Evolutionary conservation across 2,113 vertebrate species (phyloP).

Genomic region (Melanostigma gelatinosum): DNA sequence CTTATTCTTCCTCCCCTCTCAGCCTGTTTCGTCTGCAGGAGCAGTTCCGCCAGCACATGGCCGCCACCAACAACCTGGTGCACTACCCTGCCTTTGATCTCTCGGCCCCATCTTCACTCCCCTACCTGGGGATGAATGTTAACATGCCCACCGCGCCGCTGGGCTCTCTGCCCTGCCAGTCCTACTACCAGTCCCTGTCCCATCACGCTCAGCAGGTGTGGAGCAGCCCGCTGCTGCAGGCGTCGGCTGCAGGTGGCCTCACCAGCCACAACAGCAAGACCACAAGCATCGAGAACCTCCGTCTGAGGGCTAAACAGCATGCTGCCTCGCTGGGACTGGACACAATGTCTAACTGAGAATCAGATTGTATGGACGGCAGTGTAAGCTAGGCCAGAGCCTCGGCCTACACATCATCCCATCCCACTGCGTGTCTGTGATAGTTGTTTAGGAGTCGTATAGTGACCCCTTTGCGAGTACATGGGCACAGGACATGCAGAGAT

Average conservation of each 20-base stretch:
- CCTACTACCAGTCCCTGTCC: slow-evolving; percentile 97
- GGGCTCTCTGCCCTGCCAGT: slow-evolving; percentile 95
- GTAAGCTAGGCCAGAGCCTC: slow-evolving; percentile 19
- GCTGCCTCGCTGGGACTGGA: slow-evolving; percentile 97
- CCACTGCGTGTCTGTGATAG: slow-evolving; percentile 46
- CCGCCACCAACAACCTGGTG: slow-evolving; percentile 97
- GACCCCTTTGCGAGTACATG: slow-evolving; percentile 14
- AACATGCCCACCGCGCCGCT: slow-evolving; percentile 91
- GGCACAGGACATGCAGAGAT: slow-evolving; percentile 32
- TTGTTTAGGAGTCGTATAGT: slow-evolving; percentile 39
- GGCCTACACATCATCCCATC: slow-evolving; percentile 24
- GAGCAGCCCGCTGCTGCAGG: slow-evolving; percentile 94
- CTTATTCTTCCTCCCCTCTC: slow-evolving; percentile 96
- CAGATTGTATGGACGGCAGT: slow-evolving; percentile 13
- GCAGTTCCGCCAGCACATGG: slow-evolving; percentile 99
- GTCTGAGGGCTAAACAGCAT: slow-evolving; percentile 96
- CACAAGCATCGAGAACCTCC: slow-evolving; percentile 97
- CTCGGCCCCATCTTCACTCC: slow-evolving; percentile 89
- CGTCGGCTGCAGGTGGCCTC: slow-evolving; percentile 84
- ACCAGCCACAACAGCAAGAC: slow-evolving; percentile 98
- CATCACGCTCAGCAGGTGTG: slow-evolving; percentile 95
- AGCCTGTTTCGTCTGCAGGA: slow-evolving; percentile 99
- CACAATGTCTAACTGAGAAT: slow-evolving; percentile 91
- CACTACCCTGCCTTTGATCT: slow-evolving; percentile 98
- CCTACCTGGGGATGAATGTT: slow-evolving; percentile 96